Percentiles rank a stretch among this genome's conserved stretches.
Evolutionary conservation across 2,797 vertebrate genomes (phyloP).

Genomic region (Acanthis flammea): DNA sequence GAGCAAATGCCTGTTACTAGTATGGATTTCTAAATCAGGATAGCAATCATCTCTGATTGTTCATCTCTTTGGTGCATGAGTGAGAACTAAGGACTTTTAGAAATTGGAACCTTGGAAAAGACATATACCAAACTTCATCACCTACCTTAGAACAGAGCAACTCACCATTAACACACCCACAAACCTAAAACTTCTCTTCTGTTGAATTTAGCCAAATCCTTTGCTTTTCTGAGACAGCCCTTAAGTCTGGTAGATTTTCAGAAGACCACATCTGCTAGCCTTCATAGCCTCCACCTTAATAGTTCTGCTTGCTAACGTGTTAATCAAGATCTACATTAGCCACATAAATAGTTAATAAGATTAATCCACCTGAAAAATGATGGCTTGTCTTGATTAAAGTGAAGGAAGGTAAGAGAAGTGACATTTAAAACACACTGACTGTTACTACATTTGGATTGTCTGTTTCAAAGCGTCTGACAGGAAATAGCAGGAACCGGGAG

Average conservation of each 20-base stretch:
- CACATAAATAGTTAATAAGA: conserved; percentile 72
- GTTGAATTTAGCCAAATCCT: neutral
- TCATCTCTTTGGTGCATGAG: neutral
- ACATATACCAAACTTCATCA: neutral
- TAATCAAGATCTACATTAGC: conserved; percentile 73
- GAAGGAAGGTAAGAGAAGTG: conserved; percentile 40
- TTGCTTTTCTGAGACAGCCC: conserved; percentile 13
- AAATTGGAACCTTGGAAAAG: neutral
- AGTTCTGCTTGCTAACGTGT: conserved; percentile 61
- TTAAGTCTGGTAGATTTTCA: neutral
- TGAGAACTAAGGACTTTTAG: neutral
- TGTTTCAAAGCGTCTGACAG: conserved; percentile 50
- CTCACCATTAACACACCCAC: neutral
- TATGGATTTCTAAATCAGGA: neutral
- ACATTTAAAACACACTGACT: conserved; percentile 74
- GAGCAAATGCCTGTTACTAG: neutral
- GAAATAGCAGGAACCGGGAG: conserved; percentile 41
- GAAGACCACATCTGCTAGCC: neutral
- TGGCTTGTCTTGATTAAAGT: conserved; percentile 73
- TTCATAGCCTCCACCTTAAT: conserved; percentile 21
- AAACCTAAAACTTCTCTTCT: neutral
- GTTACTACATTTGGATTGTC: conserved; percentile 66
- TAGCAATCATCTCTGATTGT: neutral
- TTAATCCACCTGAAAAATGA: conserved; percentile 74
- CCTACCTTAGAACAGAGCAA: neutral